Percentiles rank a stretch among this genome's conserved stretches.
phyloP scores from a whole-genome alignment of 2,113 vertebrate genomes.

The Emberiza fucata region DNA sequence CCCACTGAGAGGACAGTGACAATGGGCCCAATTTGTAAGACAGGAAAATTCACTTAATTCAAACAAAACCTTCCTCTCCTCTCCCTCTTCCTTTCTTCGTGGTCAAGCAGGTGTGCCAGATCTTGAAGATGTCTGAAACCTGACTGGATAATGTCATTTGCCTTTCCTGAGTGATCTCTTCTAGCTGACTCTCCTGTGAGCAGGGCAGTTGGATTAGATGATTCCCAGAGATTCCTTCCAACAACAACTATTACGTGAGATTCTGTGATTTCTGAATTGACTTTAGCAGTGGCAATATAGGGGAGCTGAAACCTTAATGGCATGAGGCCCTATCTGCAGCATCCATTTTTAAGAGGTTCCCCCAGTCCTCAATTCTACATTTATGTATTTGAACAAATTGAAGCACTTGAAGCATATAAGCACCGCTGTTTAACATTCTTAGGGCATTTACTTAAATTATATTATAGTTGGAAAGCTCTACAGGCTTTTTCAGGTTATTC shows the following conservation, averaged over 20 bases:
- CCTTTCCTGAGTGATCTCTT: not conserved
- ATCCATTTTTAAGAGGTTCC: not conserved
- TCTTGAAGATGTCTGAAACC: not conserved
- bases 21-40: not conserved
- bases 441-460: no score
- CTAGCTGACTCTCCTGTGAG: not conserved
- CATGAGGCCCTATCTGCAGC: not conserved
- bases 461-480: not conserved
- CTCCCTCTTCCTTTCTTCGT: no score
- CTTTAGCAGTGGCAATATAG: not conserved
- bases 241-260: rapidly evolving
- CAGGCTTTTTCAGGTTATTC: not conserved
- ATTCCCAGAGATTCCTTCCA: not conserved
- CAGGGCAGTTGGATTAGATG: not conserved
- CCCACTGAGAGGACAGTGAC: not conserved
- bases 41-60: not conserved
- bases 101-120: not conserved
- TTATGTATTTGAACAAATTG: not conserved
- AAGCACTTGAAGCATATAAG: not conserved
- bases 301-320: not conserved
- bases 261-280: not conserved
- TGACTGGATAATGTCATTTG: not conserved
- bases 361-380: not conserved
- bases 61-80: no score
- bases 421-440: not conserved